Evolutionary conservation across 2,888 invertebrate species (phyloP).

Genomic region (Pocota personata): DNA sequence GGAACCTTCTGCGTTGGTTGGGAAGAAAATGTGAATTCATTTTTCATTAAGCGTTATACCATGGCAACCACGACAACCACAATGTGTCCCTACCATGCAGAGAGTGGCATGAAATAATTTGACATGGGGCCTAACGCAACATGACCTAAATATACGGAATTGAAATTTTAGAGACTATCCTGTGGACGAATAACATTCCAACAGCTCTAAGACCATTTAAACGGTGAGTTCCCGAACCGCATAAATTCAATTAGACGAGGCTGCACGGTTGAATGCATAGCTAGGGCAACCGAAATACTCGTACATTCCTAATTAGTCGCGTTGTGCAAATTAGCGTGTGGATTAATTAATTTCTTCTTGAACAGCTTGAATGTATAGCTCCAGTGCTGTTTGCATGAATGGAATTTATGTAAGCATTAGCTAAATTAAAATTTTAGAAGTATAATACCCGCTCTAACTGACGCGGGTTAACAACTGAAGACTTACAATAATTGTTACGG

Average conservation of each 20-base stretch:
- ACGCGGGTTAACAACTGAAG: not conserved
- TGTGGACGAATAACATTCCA: not conserved
- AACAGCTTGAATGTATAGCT: not conserved
- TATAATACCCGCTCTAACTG: not conserved
- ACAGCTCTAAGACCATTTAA: not conserved
- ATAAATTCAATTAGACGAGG: constrained; percentile 53
- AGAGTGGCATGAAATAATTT: constrained; percentile 5
- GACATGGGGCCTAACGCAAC: constrained; percentile 44
- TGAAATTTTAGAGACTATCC: constrained; percentile 25
- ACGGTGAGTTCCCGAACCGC: constrained; percentile 6
- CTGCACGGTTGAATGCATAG: constrained; percentile 45
- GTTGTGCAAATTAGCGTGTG: constrained; percentile 45
- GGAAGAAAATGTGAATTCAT: constrained; percentile 12
- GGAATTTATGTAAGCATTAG: constrained; percentile 24
- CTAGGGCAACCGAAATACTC: constrained; percentile 29
- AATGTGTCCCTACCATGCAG: not conserved
- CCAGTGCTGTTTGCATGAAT: not conserved
- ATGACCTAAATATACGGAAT: constrained; percentile 53
- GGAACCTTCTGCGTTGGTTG: not conserved
- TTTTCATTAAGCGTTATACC: constrained; percentile 26
- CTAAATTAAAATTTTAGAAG: constrained; percentile 15
- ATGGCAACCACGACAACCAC: not conserved
- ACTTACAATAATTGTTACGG: not conserved
- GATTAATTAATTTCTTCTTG: constrained; percentile 45
- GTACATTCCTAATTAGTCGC: constrained; percentile 48